Conservation (phyloP, 2,797 vertebrate species). For the Percopsis omiscomaycus region DNA sequence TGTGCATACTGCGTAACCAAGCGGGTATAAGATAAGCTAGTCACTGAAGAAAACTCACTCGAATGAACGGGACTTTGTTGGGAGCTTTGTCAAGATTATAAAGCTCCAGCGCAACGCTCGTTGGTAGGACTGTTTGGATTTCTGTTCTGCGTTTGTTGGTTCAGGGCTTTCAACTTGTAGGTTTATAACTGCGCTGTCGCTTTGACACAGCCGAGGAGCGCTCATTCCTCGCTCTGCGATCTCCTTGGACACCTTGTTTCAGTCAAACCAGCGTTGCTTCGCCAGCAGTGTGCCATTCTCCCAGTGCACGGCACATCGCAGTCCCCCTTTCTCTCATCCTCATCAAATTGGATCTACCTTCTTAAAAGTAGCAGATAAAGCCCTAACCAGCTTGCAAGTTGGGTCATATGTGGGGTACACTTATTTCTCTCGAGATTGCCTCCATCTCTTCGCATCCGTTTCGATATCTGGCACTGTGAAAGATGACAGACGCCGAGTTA, state of each 20-base stretch:
- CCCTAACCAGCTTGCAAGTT: constrained; percentile 58
- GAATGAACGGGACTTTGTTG: no score
- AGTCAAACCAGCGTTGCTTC: constrained; percentile 71
- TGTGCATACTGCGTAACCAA: not conserved
- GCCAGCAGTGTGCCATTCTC: constrained; percentile 68
- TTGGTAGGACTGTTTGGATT: constrained; percentile 63
- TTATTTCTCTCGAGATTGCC: not conserved
- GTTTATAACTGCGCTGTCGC: constrained; percentile 47
- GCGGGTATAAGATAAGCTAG: not conserved
- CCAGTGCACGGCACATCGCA: constrained; percentile 59
- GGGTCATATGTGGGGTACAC: constrained; percentile 35
- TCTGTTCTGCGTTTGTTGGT: constrained; percentile 47
- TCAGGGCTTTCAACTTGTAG: constrained; percentile 37
- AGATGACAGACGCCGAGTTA: constrained; percentile 70
- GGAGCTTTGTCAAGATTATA: constrained; percentile 23
- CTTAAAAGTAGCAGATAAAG: constrained; percentile 47
- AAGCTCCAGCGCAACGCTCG: constrained; percentile 49
- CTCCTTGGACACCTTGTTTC: constrained; percentile 60
- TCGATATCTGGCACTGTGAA: constrained; percentile 39
- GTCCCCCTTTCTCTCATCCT: constrained; percentile 23
- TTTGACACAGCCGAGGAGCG: constrained; percentile 61
- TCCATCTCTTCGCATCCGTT: constrained; percentile 28
- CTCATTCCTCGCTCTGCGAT: constrained; percentile 45
- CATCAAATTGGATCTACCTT: constrained; percentile 66
- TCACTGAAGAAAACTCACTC: not conserved